Conservation (phyloP, 2,888 invertebrate genomes). For the Pandemis cinnamomeana region DNA sequence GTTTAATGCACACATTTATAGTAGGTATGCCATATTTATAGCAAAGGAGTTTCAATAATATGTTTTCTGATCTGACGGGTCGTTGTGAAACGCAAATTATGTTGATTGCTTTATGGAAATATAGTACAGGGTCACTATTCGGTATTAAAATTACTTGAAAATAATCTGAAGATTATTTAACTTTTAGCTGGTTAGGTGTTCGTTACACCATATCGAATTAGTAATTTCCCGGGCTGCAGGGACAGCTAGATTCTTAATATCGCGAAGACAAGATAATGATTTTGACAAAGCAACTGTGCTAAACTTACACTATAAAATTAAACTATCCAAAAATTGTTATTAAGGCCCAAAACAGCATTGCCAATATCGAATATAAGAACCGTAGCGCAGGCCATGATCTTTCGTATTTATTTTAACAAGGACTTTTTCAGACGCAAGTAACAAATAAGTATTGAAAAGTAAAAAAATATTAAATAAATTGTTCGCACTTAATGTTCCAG, state of each 20-base stretch:
- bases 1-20: neutral
- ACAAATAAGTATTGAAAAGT: neutral
- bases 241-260: no score
- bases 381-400: neutral
- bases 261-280: no score
- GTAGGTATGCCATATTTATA: neutral
- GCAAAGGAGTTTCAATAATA: neutral
- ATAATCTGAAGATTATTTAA: no score
- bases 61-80: no score
- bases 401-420: neutral
- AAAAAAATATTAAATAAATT: conserved; percentile 26
- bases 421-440: neutral
- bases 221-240: no score
- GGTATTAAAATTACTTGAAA: neutral
- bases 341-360: neutral
- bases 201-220: no score
- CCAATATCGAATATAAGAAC: neutral
- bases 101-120: neutral
- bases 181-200: no score
- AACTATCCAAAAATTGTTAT: neutral
- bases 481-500: conserved; percentile 23
- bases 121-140: neutral
- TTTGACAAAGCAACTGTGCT: no score
- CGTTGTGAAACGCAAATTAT: neutral
- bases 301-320: neutral